Base-by-base conservation (phyloP, 1,140 invertebrate genomes). In the Magallana gigas region DNA sequence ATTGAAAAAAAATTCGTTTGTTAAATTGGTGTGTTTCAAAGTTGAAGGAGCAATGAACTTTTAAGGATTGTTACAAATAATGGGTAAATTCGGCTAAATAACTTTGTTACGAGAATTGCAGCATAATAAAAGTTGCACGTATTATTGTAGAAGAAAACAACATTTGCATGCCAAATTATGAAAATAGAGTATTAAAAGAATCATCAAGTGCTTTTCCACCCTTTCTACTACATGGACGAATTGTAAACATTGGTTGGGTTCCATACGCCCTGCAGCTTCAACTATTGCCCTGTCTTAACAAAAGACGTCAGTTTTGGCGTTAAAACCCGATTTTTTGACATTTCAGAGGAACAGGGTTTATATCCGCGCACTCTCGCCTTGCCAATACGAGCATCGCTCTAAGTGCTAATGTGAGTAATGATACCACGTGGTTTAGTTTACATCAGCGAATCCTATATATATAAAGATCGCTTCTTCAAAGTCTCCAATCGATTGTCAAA, bases 291-390 rank as follows among this genome's bases (percentile, higher is more conserved):
- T 64, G 60, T 7, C 11, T 76, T 76, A 36, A 23, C 68, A 12
- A 11, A 12, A 76, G 68, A 76, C 68, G 68, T 76, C 68, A 76
- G 36, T 76, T 76, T 23, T 12, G 36, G 18, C 68, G 23, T 76
- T 76, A 76, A 29, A 76, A 76, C 48, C 23, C 64, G 36, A 29
- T 11, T 76, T 76, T 76, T 76, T 76, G 68, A 76, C 68, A 76
- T 76, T 76, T 8, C 68, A 76, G 23, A 36, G 68, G 16, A n/a
- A 64, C 16, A 64, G 14, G 11, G 60, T 76, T 76, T 76, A 36
- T 76, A 76, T 76, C 11, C 18, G 14, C 29, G 68, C 68, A 76
- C 68, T 36, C 18, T 71, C 68, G 12, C 9, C 36, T 2, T 9
- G 68, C 68, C 68, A 29, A 29, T 8, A 76, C 0, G 7, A 12